Percentiles rank a stretch among this genome's conserved stretches.
These are phyloP conservation scores for Odiellus spinosus DNA, from an alignment of 2,888 invertebrate species.

Conservation along the genomic window DNA sequence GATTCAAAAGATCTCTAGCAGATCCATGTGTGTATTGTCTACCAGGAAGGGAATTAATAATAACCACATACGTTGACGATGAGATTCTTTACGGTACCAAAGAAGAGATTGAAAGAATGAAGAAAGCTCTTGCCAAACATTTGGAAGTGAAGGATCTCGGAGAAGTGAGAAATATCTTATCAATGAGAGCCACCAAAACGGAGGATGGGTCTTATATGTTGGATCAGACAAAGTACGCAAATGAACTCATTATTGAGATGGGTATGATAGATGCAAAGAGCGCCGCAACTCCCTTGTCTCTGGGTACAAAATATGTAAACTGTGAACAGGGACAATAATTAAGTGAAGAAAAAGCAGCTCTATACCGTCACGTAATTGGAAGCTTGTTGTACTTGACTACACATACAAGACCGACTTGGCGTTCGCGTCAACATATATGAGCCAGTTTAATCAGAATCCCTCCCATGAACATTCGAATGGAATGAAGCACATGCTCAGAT, in stretches of 20 bases:
- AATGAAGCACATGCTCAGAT: constrained; percentile 7
- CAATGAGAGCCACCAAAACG: too few species aligned
- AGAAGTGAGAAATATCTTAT: too few species aligned
- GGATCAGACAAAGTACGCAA: too few species aligned
- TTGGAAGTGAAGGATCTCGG: too few species aligned
- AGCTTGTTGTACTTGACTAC: constrained; percentile 5
- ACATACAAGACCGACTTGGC: constrained; percentile 6
- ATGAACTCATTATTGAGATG: neutral
- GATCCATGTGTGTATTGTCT: neutral
- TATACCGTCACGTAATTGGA: constrained; percentile 5
- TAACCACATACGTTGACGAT: neutral
- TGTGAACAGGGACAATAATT: too few species aligned
- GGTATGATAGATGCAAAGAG: constrained; percentile 1
- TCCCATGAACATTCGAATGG: constrained; percentile 4
- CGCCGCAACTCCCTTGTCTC: neutral
- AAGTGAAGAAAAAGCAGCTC: too few species aligned
- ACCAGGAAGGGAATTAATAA: neutral
- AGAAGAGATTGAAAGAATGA: too few species aligned
- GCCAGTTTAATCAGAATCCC: constrained; percentile 4
- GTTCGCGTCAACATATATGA: constrained; percentile 3
- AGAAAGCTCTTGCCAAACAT: too few species aligned
- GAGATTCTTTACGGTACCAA: neutral
- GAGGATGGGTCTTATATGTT: too few species aligned
- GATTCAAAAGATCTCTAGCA: neutral
- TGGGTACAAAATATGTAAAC: too few species aligned